Evolutionary conservation across 2,888 invertebrate species (phyloP).

Genomic region (Orthonevra nobilis): DNA sequence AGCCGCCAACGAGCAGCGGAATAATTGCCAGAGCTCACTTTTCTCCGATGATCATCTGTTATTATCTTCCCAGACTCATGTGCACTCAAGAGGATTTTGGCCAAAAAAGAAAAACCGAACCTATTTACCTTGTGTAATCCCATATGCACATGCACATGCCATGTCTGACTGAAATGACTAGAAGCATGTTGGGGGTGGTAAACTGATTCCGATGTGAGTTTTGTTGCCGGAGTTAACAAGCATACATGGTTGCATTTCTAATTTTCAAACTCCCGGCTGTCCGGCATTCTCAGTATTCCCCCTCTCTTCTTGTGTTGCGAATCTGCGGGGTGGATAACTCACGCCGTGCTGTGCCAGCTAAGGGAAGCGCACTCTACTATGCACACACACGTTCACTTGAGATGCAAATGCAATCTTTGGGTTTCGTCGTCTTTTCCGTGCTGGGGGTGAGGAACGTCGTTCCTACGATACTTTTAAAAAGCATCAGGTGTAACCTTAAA

Average conservation of each 20-base stretch:
- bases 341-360: background rate
- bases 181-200: constrained; percentile 2
- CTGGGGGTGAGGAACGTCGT: background rate
- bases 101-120: constrained; percentile 21
- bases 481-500: constrained; percentile 55
- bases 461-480: constrained; percentile 27
- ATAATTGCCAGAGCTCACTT: constrained; percentile 9
- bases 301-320: constrained; percentile 17
- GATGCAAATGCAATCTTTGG: constrained; percentile 68
- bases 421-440: constrained; percentile 33
- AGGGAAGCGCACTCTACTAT: constrained; percentile 6
- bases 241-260: constrained; percentile 64
- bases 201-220: constrained; percentile 58
- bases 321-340: constrained; percentile 2
- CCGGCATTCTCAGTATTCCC: constrained; percentile 13
- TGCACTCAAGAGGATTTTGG: constrained; percentile 7
- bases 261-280: constrained; percentile 52
- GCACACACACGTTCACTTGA: constrained; percentile 48
- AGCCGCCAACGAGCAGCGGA: too few species aligned
- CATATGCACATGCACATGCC: constrained; percentile 6
- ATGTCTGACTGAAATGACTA: background rate
- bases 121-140: constrained; percentile 18
- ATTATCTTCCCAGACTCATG: constrained; percentile 4
- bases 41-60: constrained; percentile 9
- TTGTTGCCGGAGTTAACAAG: constrained; percentile 55